phyloP scores from a whole-genome alignment of 2,888 invertebrate species.

The Nebria brevicollis region DNA sequence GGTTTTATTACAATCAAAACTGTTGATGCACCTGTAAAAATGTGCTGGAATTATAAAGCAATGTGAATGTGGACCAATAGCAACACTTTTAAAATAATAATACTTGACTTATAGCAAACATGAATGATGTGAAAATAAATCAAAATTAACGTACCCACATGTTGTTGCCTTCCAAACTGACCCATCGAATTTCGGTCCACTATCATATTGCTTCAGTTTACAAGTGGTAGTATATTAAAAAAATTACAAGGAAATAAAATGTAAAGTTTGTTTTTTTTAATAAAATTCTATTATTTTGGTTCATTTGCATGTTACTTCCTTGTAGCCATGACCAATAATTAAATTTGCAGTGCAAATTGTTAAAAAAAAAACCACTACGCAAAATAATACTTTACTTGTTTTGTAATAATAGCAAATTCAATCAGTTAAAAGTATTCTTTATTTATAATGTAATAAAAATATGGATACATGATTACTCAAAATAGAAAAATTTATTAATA shows the following conservation, averaged over 20 bases:
- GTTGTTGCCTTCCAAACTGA: conserved; percentile 27
- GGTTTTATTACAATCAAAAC: conserved; percentile 5
- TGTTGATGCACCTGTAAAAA: conserved; percentile 48
- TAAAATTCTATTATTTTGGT: not conserved
- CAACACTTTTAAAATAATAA: conserved; percentile 5
- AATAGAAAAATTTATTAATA: not conserved
- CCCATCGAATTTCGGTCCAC: conserved; percentile 34
- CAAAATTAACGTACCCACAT: conserved; percentile 36
- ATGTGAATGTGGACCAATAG: conserved; percentile 51
- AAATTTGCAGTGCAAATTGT: conserved; percentile 26
- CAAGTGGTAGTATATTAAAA: not conserved
- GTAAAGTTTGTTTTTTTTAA: not conserved
- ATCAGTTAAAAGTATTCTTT: conserved; percentile 36
- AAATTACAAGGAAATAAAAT: not conserved
- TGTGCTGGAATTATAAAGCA: conserved; percentile 48
- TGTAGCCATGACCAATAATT: not conserved
- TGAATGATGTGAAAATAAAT: conserved; percentile 27
- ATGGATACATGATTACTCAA: conserved; percentile 39
- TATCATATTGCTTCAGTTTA: conserved; percentile 36
- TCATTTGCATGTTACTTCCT: not conserved
- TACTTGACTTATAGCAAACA: conserved; percentile 25
- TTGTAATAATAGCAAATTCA: not conserved
- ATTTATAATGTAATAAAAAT: conserved; percentile 46
- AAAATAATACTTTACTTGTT: conserved; percentile 28
- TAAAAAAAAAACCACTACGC: not conserved